A percentile compares a stretch with the other conserved stretches of the same genome.
These are phyloP conservation scores for Netelia fuscicornis DNA, from an alignment of 2,888 invertebrate species.

Conservation along the genomic window DNA sequence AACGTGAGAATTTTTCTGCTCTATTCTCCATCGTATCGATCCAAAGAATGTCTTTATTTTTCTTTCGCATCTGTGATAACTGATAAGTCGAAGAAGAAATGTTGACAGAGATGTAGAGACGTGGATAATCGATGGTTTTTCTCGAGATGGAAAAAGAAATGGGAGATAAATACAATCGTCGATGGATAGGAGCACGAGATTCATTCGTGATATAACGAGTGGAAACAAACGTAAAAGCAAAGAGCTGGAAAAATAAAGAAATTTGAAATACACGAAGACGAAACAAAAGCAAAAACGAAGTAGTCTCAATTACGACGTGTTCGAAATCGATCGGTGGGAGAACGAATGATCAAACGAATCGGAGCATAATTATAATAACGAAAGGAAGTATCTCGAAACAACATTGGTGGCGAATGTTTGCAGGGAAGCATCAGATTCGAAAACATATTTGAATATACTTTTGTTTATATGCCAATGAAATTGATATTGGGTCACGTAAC, in stretches of 20 bases:
- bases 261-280: too few species aligned
- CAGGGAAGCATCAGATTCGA: too few species aligned
- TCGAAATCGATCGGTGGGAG: too few species aligned
- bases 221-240: background rate
- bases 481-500: too few species aligned
- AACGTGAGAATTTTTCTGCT: background rate
- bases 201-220: background rate
- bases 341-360: too few species aligned
- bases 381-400: too few species aligned
- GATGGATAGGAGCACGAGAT: background rate
- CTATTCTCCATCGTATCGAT: background rate
- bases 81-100: constrained; percentile 8
- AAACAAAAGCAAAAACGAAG: too few species aligned
- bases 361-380: too few species aligned
- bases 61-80: background rate
- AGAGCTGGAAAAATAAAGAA: background rate
- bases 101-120: background rate
- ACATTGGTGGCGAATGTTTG: too few species aligned
- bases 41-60: background rate
- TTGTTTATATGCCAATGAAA: too few species aligned
- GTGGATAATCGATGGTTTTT: background rate
- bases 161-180: background rate
- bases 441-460: too few species aligned
- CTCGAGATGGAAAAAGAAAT: background rate
- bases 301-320: too few species aligned